Percentiles rank a stretch among this genome's conserved stretches.
phyloP scores from a whole-genome alignment of 2,888 invertebrate genomes.

The Volucella inanis region DNA sequence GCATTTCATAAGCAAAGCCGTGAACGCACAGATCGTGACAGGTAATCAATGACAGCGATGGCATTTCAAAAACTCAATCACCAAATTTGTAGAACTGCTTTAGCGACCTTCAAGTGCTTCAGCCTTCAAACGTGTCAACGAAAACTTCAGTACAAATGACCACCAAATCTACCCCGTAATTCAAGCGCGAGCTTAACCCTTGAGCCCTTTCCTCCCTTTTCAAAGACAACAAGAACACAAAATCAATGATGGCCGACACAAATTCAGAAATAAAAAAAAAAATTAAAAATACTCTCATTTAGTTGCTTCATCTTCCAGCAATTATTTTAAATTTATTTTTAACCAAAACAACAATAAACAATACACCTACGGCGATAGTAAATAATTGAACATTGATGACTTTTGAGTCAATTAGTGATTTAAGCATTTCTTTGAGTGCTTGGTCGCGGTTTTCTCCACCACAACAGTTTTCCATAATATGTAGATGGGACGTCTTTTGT shows the following conservation, averaged over 20 bases:
- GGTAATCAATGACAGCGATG: neutral
- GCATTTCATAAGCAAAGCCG: neutral
- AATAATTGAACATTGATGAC: slow-evolving; percentile 81
- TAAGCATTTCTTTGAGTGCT: slow-evolving; percentile 80
- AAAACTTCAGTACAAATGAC: slow-evolving; percentile 28
- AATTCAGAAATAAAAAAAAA: neutral
- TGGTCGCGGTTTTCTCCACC: slow-evolving; percentile 80
- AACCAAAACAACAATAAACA: slow-evolving; percentile 80
- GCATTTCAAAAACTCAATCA: neutral
- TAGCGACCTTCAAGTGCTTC: slow-evolving; percentile 5
- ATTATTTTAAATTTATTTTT: slow-evolving; percentile 80
- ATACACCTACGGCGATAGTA: slow-evolving; percentile 81
- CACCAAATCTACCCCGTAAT: slow-evolving; percentile 2
- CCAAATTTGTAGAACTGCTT: neutral
- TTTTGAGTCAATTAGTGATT: slow-evolving; percentile 81
- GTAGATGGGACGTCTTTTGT: slow-evolving; percentile 63
- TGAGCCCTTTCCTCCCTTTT: neutral
- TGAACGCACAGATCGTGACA: slow-evolving; percentile 6
- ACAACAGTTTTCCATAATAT: slow-evolving; percentile 80
- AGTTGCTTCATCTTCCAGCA: slow-evolving; percentile 67
- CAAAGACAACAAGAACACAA: neutral
- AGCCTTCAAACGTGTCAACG: slow-evolving; percentile 5
- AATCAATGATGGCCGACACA: slow-evolving; percentile 47
- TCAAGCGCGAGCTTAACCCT: slow-evolving; percentile 26
- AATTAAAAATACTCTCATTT: slow-evolving; percentile 43